Conservation (phyloP, 2,113 vertebrate genomes). For the Pygathrix nemaeus region DNA sequence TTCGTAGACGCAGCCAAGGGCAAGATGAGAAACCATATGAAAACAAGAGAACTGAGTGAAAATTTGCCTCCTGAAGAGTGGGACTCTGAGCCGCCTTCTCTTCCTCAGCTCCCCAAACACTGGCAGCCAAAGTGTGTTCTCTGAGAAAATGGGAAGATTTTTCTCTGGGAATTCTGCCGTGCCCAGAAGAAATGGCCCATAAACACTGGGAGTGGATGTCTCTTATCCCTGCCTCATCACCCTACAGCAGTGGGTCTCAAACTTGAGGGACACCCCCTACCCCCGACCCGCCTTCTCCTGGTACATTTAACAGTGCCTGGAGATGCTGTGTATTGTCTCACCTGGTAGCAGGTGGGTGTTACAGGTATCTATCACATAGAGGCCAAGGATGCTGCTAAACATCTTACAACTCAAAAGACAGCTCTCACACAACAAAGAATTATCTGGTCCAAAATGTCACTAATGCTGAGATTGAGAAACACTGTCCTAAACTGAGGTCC, state of each 20-base stretch:
- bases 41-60: neutral
- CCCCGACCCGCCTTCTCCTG: too few relatives aligned
- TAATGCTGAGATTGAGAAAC: neutral
- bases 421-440: neutral
- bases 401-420: neutral
- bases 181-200: neutral
- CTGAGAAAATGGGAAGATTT: neutral
- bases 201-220: neutral
- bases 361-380: neutral
- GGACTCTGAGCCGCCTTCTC: neutral
- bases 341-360: neutral
- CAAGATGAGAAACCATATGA: neutral
- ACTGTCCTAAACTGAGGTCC: neutral
- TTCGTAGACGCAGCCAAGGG: rapidly evolving
- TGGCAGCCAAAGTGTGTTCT: neutral
- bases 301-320: neutral
- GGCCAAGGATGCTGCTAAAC: neutral
- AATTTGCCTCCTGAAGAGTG: neutral
- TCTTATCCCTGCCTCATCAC: neutral
- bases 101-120: neutral
- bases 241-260: neutral
- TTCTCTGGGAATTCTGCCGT: neutral
- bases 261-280: too few relatives aligned
- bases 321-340: neutral
- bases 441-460: neutral